Percentiles rank a stretch among this genome's conserved stretches.
These are phyloP conservation scores for Phrynocephalus guinanensis DNA, from an alignment of 2,797 vertebrate genomes.

Conservation along the genomic window DNA sequence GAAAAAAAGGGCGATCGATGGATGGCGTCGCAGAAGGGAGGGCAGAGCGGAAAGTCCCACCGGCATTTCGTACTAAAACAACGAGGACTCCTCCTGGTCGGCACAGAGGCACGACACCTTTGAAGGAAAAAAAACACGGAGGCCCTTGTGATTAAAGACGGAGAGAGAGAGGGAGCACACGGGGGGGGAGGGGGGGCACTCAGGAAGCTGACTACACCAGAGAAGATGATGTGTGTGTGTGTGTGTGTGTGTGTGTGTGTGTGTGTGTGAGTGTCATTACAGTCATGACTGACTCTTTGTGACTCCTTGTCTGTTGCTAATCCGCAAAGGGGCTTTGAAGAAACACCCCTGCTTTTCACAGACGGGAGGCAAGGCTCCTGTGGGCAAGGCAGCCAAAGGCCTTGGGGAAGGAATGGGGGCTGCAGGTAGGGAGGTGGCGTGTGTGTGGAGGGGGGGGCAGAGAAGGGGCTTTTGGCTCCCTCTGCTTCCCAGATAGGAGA, in stretches of 20 bases:
- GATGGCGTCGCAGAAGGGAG: conserved; percentile 71
- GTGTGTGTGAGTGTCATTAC: conserved; percentile 9
- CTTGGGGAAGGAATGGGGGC: not conserved
- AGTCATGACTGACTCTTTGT: too few relatives aligned
- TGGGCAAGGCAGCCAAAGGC: not conserved
- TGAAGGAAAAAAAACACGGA: conserved; percentile 44
- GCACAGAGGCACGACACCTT: not conserved
- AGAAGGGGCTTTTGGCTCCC: conserved; percentile 20
- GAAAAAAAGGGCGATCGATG: conserved; percentile 88
- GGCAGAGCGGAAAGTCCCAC: conserved; percentile 50
- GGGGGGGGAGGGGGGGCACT: not conserved
- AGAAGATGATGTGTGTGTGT: conserved; percentile 50
- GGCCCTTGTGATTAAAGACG: not conserved
- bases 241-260: conserved; percentile 1
- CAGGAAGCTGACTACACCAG: conserved; percentile 39
- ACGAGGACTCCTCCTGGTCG: conserved; percentile 73
- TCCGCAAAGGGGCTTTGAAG: conserved; percentile 15
- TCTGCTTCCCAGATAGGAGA: too few relatives aligned
- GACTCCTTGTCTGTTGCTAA: not conserved
- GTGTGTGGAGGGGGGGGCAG: too few relatives aligned
- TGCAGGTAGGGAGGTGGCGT: too few relatives aligned
- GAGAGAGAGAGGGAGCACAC: not conserved
- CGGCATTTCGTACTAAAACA: conserved; percentile 74
- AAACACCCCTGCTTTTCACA: not conserved
- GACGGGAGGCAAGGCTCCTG: not conserved